Base-by-base conservation (phyloP, 2,113 vertebrate species). In the Anoplopoma fimbria region DNA sequence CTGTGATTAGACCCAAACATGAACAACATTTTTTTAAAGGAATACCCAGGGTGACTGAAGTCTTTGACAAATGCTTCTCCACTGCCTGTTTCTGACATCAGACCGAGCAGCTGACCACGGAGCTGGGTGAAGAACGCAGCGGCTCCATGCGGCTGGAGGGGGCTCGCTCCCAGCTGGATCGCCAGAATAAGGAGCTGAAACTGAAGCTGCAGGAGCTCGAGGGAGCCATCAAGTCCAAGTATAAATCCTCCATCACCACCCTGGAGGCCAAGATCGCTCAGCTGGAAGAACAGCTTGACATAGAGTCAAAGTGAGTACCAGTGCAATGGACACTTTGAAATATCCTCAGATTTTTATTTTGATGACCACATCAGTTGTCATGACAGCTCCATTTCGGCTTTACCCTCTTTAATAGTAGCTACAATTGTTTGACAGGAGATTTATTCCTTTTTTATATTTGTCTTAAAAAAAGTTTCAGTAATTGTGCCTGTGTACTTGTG, bases 151-250 rank as follows among this genome's bases (percentile, higher is more conserved):
- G 95, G 77, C 95, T 98, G 23, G 98, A 99, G 92, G 98, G 97
- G 0, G 88, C 95, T 9, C 95, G 97, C 69, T 96, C 97, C 75
- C 98, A 99, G 91, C 84, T 98, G 64, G 97, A 99, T 74, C 97
- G 97, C 57, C 97, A 98, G 95, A 99, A 98, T 93, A 99, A 99
- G 91, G 98, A 99, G 87, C 93, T 99, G 63, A 98, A 97, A 84
- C 90, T 96, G 68, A 99, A 98, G 88, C 94, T 97, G 87, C 97
- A 98, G 94, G 98, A 99, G 91, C 95, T 98, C 80, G 98, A 99
- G 88, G 89, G 91, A 0, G 79, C 95, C 0, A 95, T 99, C 3
- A 98, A 97, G 94, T 97, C 96, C 67, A 99, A 99, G 87, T 98
- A 95, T 93, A 99, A 99, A 90, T 95, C 97, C 67, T 89, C 82